Evolutionary conservation across 1,140 invertebrate genomes (phyloP).

Genomic region (Hypothenemus hampei): DNA sequence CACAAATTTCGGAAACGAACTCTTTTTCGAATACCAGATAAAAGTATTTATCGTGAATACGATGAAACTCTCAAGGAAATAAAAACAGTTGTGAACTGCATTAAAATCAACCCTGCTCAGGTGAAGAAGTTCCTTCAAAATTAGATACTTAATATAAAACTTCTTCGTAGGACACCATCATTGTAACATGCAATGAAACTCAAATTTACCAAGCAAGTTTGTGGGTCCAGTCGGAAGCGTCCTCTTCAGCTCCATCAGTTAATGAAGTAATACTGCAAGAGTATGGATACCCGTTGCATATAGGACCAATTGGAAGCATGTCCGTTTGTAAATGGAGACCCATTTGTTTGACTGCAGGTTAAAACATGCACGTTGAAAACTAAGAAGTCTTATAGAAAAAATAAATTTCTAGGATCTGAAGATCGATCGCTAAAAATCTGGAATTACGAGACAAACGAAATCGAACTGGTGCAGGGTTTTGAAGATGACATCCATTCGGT

Average conservation of each 20-base stretch:
- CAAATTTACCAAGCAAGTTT: conserved; percentile 57
- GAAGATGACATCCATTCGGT: conserved; percentile 40
- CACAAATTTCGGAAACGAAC: conserved; percentile 56
- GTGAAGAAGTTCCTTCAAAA: neutral
- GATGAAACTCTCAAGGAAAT: conserved; percentile 28
- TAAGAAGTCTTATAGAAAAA: neutral
- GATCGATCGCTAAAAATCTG: conserved; percentile 83
- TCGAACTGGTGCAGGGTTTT: conserved; percentile 57
- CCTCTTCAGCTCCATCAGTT: conserved; percentile 30
- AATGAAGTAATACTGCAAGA: conserved; percentile 46
- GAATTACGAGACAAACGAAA: conserved; percentile 77
- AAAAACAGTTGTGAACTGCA: conserved; percentile 24
- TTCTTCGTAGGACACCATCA: conserved; percentile 42
- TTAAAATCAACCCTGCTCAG: conserved; percentile 27
- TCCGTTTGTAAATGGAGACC: conserved; percentile 85
- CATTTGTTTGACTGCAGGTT: conserved; percentile 78
- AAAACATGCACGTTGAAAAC: neutral
- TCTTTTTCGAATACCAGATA: conserved; percentile 53
- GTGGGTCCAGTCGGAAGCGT: conserved; percentile 50
- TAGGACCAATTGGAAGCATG: conserved; percentile 69
- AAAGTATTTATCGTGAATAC: conserved; percentile 39
- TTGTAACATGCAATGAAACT: conserved; percentile 58
- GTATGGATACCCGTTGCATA: conserved; percentile 72
- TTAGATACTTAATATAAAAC: neutral
- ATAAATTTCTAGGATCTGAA: conserved; percentile 33